Evolutionary conservation across 35 echinoderm and acorn worm species (phyloP).

Genomic region (Holothuria glaberrima): DNA sequence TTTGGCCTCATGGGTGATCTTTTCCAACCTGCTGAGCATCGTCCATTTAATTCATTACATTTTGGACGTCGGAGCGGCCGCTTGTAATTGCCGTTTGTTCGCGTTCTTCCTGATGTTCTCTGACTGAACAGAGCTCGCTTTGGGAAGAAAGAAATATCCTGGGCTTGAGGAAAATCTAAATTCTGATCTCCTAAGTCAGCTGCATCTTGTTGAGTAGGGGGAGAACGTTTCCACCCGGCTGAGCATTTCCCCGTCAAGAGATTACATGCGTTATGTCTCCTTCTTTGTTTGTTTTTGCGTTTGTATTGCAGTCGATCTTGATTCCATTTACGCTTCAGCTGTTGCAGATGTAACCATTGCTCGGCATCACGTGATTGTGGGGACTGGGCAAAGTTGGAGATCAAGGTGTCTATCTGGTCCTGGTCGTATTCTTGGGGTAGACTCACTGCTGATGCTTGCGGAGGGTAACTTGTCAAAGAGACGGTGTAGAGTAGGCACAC

Average conservation of each 20-base stretch:
- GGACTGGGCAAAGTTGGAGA: conserved; percentile 4
- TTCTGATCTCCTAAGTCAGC: neutral
- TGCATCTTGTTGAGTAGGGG: neutral
- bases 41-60: conserved; percentile 24
- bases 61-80: neutral
- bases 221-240: conserved; percentile 23
- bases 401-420: conserved; percentile 5
- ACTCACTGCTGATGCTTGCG: neutral
- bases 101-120: neutral
- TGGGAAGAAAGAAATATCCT: neutral
- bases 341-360: neutral
- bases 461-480: conserved; percentile 6
- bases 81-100: neutral
- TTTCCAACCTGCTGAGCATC: conserved; percentile 34
- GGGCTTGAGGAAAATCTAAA: conserved; percentile 29
- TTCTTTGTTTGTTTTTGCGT: neutral
- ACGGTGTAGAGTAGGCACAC: conserved; percentile 23
- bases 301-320: neutral
- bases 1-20: conserved; percentile 8
- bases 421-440: conserved; percentile 2
- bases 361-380: neutral
- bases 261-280: neutral
- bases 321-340: neutral
- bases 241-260: conserved; percentile 13
- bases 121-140: neutral